These are phyloP conservation scores for Dicyrtomina minuta DNA, from an alignment of 2,888 invertebrate genomes.

Conservation along the genomic window DNA sequence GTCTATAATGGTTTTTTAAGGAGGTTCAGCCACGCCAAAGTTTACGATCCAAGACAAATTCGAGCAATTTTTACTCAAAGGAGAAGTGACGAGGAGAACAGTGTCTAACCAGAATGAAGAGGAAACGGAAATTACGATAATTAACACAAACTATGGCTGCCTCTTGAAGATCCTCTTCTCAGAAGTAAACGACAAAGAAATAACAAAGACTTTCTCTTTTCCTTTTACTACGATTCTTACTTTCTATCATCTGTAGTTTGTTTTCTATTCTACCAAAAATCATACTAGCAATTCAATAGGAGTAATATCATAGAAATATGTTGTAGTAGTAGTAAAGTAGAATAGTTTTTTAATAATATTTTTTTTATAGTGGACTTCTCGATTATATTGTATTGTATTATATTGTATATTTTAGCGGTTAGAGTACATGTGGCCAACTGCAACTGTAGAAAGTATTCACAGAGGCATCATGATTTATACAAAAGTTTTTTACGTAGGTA, in stretches of 20 bases:
- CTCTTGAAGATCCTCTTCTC: slow-evolving; percentile 32
- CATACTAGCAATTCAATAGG: too few species aligned
- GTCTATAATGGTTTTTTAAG: neutral
- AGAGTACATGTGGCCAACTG: too few species aligned
- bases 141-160: slow-evolving; percentile 34
- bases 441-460: too few species aligned
- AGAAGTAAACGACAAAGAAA: slow-evolving; percentile 21
- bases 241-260: neutral
- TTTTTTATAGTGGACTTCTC: too few species aligned
- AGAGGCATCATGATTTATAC: too few species aligned
- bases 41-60: slow-evolving; percentile 34
- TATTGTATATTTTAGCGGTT: too few species aligned
- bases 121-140: slow-evolving; percentile 35
- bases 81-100: slow-evolving; percentile 28
- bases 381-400: too few species aligned
- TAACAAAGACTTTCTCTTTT: neutral
- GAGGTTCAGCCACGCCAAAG: slow-evolving; percentile 29
- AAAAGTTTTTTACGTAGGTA: too few species aligned
- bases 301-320: too few species aligned
- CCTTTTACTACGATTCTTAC: too few species aligned
- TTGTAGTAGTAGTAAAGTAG: too few species aligned
- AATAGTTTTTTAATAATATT: too few species aligned
- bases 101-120: slow-evolving; percentile 31
- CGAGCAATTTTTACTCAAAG: slow-evolving; percentile 29
- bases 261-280: neutral